These are phyloP conservation scores for Coelopa pilipes DNA, from an alignment of 2,888 invertebrate genomes.

Conservation along the genomic window DNA sequence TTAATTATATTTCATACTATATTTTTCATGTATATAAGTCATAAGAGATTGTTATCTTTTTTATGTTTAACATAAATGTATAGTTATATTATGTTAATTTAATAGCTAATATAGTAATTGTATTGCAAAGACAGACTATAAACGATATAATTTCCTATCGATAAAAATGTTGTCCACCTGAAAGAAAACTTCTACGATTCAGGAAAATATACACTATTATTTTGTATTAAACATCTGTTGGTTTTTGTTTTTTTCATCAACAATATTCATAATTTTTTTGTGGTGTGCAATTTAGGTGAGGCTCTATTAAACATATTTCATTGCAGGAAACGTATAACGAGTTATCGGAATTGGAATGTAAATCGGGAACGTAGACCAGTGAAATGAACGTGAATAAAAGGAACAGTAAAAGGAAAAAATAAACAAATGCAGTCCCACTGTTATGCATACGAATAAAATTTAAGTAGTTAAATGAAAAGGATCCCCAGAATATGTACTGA, in stretches of 20 bases:
- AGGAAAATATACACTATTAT: constrained; percentile 38
- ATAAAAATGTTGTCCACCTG: constrained; percentile 16
- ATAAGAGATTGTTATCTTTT: constrained; percentile 2
- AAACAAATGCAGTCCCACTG: constrained; percentile 7
- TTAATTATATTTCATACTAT: not conserved
- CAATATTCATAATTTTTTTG: not conserved
- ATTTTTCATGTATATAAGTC: not conserved
- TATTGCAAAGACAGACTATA: constrained; percentile 31
- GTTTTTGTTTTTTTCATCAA: not conserved
- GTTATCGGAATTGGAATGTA: constrained; percentile 55
- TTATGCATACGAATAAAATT: constrained; percentile 18
- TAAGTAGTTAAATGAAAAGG: not conserved
- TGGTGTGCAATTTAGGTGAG: not conserved
- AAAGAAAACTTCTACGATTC: constrained; percentile 15
- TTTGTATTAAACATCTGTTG: constrained; percentile 44
- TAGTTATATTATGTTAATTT: constrained; percentile 31
- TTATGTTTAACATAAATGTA: constrained; percentile 5
- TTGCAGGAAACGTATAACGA: constrained; percentile 62
- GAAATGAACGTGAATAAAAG: constrained; percentile 5
- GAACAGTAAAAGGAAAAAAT: not conserved
- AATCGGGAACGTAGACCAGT: constrained; percentile 28
- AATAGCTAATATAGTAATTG: constrained; percentile 11
- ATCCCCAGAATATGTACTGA: not conserved
- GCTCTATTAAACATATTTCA: constrained; percentile 6
- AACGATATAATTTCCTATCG: not conserved